Conservation (phyloP, 2,113 vertebrate species). For the Tor tambroides region DNA sequence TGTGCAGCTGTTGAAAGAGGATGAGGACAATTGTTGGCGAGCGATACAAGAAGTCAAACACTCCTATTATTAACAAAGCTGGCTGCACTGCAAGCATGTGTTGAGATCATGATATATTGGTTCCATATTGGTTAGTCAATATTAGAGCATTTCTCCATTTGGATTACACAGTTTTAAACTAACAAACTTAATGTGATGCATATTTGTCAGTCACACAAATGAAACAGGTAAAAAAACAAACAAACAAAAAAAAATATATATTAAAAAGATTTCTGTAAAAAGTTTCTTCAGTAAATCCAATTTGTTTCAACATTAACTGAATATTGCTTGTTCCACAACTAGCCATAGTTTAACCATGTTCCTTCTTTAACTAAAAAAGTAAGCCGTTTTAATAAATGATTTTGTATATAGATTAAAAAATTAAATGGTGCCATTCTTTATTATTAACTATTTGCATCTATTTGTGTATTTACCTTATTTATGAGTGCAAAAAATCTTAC, state of each 20-base stretch:
- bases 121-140: not conserved
- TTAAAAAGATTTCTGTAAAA: too few species aligned
- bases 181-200: not conserved
- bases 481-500: too few species aligned
- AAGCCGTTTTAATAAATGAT: not conserved
- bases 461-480: too few species aligned
- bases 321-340: not conserved
- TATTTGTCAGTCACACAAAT: not conserved
- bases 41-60: not conserved
- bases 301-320: not conserved
- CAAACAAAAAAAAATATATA: too few species aligned
- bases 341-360: too few species aligned
- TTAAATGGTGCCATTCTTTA: too few species aligned
- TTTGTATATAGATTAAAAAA: not conserved
- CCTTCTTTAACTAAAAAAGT: too few species aligned
- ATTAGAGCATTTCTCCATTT: not conserved
- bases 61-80: not conserved
- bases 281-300: not conserved
- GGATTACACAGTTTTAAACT: not conserved
- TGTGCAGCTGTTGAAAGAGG: slow-evolving; percentile 16
- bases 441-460: too few species aligned
- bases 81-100: not conserved
- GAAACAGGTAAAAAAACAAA: not conserved
- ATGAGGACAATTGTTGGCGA: not conserved
- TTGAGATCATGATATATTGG: not conserved